A percentile compares a stretch with the other conserved stretches of the same genome.
phyloP scores from a whole-genome alignment of 2,888 invertebrate genomes.

The Actias luna region DNA sequence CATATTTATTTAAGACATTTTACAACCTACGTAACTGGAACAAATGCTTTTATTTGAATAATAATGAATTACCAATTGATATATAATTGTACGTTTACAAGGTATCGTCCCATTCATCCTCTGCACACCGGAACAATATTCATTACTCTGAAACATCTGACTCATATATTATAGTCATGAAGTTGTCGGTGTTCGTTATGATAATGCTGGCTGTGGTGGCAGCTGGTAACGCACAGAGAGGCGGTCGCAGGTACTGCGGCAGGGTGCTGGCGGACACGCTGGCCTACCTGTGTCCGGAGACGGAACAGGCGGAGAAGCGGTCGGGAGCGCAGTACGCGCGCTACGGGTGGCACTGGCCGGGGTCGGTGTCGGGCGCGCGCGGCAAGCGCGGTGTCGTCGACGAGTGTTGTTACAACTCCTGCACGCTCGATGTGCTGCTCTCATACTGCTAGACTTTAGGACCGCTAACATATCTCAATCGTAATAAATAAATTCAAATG shows the following conservation, averaged over 20 bases:
- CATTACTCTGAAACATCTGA: not conserved
- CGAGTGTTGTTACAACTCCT: slow-evolving; percentile 31
- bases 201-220: not conserved
- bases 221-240: not conserved
- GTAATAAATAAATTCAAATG: not conserved
- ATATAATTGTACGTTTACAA: not conserved
- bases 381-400: slow-evolving; percentile 26
- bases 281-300: slow-evolving; percentile 29
- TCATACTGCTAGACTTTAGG: slow-evolving; percentile 14
- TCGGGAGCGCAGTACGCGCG: slow-evolving; percentile 3
- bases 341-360: slow-evolving; percentile 9
- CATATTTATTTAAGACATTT: not conserved
- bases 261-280: slow-evolving; percentile 33
- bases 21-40: not conserved
- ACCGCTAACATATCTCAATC: not conserved
- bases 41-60: not conserved
- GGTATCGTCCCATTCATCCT: not conserved
- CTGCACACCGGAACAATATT: not conserved
- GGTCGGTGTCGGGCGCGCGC: slow-evolving; percentile 24
- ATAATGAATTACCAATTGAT: not conserved
- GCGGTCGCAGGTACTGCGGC: slow-evolving; percentile 29
- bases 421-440: slow-evolving; percentile 28
- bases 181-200: not conserved
- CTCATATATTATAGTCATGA: not conserved
- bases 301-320: slow-evolving; percentile 20